Conservation (phyloP, 2,888 invertebrate species). For the Cremastinae sp. region DNA sequence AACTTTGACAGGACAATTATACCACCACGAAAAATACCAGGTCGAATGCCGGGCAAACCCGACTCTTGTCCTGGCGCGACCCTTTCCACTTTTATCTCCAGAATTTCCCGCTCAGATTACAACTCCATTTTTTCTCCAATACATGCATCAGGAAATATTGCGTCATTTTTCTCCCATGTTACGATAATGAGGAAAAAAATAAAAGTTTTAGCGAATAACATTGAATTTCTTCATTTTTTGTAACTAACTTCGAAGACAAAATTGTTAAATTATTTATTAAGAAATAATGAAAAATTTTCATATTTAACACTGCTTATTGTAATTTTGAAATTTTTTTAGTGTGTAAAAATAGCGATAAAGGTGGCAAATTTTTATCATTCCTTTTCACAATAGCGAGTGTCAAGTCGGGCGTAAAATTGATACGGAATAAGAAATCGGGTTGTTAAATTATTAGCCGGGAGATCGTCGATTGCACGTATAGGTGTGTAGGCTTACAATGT, state of each 20-base stretch:
- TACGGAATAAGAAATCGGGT: conserved; percentile 25
- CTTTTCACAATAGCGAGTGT: not conserved
- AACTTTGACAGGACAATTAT: conserved; percentile 38
- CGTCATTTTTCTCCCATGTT: not conserved
- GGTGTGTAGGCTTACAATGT: conserved; percentile 25
- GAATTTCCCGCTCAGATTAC: conserved; percentile 20
- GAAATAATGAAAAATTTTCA: too few species aligned
- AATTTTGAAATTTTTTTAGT: too few species aligned
- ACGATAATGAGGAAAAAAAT: too few species aligned
- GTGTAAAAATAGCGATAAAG: too few species aligned
- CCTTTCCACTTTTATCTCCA: not conserved
- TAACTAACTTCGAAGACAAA: too few species aligned
- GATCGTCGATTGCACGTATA: conserved; percentile 2
- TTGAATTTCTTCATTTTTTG: too few species aligned
- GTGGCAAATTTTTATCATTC: not conserved
- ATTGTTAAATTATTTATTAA: too few species aligned
- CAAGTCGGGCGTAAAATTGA: conserved; percentile 38
- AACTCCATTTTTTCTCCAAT: not conserved
- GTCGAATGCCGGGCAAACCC: conserved; percentile 34
- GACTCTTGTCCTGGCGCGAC: not conserved
- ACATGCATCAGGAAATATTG: not conserved
- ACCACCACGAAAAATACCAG: conserved; percentile 47
- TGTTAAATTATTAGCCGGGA: conserved; percentile 33
- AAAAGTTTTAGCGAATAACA: too few species aligned
- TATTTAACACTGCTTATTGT: too few species aligned